Evolutionary conservation across 1,140 invertebrate species (phyloP), one percentile per base, ranked within the genome.

Genomic region (Alviniconcha marisindica): DNA sequence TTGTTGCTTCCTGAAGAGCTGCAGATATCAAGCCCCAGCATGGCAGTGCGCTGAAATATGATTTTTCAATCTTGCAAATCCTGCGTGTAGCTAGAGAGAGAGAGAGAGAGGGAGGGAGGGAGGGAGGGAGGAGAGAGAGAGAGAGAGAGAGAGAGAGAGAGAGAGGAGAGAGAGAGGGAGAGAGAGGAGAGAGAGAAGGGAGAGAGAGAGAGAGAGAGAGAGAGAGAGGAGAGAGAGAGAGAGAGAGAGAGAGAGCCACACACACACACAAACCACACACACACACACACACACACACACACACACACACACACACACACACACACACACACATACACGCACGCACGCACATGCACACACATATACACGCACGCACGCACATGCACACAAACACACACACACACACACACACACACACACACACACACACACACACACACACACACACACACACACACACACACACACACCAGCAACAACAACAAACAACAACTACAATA

Each of bases 301-400:
- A 51, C 48, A 51, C 48, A 51, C 48, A 51, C 21, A 60, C 56
- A 60, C 56, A 60, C 56, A 60, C 56, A 24, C 56, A 60, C 56
- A 24, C 56, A 60, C 56, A 60, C 56, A 60, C 56, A 60, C 56
- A 60, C 56, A 60, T 24, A n/a, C 56, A 60, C 10, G 28, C 56
- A 60, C 56, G 28, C 56, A 60, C 56, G 28, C 56, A 60, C 56
- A 60, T n/a, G 28, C 56, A 60, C 56, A 60, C 56, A 60, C 56
- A 60, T n/a, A 60, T n/a, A 60, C 56, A 60, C 56, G 28, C 56
- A 60, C 56, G 28, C 56, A 60, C 56, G 28, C 56, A 60, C 56
- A 24, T n/a, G 18, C 7, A 4, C 7, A 24, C 56, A 4, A 10
- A 15, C 56, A 4, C 56, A 4, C 21, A 24, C 56, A 60, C 56